Evolutionary conservation across 2,888 invertebrate species (phyloP), one percentile per base, ranked within the genome.

Genomic region (Orchesella flavescens): DNA sequence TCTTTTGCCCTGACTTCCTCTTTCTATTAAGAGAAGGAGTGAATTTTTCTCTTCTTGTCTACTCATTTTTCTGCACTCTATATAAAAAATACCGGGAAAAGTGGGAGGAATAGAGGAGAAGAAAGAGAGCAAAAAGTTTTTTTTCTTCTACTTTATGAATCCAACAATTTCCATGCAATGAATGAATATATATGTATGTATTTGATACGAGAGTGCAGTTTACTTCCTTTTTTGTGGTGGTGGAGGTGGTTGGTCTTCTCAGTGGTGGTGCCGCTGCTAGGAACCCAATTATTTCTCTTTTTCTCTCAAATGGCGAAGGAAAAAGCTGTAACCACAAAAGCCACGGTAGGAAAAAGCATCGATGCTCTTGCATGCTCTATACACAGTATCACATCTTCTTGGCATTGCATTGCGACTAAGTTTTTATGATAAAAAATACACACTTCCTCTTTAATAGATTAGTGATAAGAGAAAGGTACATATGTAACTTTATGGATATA

Each of bases 251-350:
- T 34, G 34, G 34, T 34, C 34, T 34, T 34, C 34, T 34, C 34
- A 34, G 34, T 34, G 34, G 34, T 34, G 34, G 34, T 55, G 68
- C 24, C 53, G 66, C 65, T 19, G 55, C 24, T 46, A 53, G 63
- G 21, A 71, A 78, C 44, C 24, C 78, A 78, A 78, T 78, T 78
- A 78, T 78, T 78, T 78, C 78, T 43, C 63, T 71, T 69, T 78
- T 24, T 59, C 61, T 19, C 78, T 24, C 71, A 69, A 78, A 78
- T 68, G 68, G 44, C 53, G 34, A 76, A 77, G 59, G 68, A 57
- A 77, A 77, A 69, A 69, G 46, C n/a, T 57, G 7, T 68, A 66
- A 68, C 68, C 76, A 77, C 68, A 77, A 77, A 76, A 76, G 43
- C 65, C 66, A 57, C 69, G 46, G 43, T 66, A 66, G 66, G 9